Conservation (phyloP, 2,888 invertebrate species). For the Drosophila quinaria region DNA sequence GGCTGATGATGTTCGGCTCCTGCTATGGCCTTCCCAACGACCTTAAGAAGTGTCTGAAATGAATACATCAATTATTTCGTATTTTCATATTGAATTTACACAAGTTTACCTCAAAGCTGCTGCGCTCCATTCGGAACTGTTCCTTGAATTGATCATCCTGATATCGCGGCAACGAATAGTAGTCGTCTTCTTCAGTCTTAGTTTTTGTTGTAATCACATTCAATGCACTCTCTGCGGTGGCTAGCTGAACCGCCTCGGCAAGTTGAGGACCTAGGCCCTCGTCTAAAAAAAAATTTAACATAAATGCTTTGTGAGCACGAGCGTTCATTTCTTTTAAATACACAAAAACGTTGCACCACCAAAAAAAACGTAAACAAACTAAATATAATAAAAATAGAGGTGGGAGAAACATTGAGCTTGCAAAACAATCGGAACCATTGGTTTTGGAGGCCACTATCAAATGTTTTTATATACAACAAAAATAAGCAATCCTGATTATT, state of each 20-base stretch:
- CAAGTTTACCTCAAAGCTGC: constrained; percentile 45
- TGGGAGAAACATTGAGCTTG: too few relatives aligned
- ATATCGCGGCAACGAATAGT: not conserved
- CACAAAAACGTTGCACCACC: too few relatives aligned
- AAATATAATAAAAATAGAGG: too few relatives aligned
- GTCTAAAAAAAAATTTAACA: constrained; percentile 52
- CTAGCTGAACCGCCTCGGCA: constrained; percentile 44
- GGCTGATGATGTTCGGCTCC: constrained; percentile 37
- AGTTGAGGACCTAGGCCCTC: constrained; percentile 46
- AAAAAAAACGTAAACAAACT: constrained; percentile 20
- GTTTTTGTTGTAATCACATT: not conserved
- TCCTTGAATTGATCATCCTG: constrained; percentile 55
- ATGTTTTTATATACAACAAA: too few relatives aligned
- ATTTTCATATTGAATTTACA: not conserved
- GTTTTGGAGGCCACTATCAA: too few relatives aligned
- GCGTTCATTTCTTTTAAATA: constrained; percentile 24
- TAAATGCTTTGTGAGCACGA: constrained; percentile 50
- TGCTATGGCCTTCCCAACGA: constrained; percentile 32
- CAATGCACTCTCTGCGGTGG: constrained; percentile 22
- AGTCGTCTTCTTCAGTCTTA: not conserved
- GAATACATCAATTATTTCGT: not conserved
- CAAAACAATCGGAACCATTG: too few relatives aligned
- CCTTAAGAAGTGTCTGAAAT: constrained; percentile 34
- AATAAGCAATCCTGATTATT: too few relatives aligned
- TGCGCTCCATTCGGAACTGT: constrained; percentile 55